Evolutionary conservation across 1,140 invertebrate genomes (phyloP).

Genomic region (Zaprionus lachaisei): DNA sequence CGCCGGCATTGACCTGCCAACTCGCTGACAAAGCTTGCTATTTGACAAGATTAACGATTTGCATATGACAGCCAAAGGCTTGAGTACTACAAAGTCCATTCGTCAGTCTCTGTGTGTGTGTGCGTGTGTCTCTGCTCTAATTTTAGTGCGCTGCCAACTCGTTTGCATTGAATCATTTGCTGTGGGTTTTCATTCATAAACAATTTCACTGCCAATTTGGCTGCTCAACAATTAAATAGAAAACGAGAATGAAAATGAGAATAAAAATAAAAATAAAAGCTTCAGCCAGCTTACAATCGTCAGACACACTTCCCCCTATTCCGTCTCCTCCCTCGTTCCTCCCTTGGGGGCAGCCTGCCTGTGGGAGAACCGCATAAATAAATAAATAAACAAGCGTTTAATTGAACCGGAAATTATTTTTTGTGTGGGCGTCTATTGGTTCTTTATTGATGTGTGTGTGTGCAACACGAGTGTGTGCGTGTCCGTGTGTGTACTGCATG

Average conservation of each 20-base stretch:
- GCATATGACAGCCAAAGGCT: constrained; percentile 7
- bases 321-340: not conserved
- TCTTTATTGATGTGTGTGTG: constrained; percentile 35
- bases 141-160: constrained; percentile 28
- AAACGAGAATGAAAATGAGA: constrained; percentile 35
- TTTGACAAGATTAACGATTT: constrained; percentile 49
- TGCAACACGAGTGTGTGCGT: constrained; percentile 6
- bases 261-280: constrained; percentile 22
- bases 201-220: constrained; percentile 62
- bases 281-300: constrained; percentile 3
- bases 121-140: constrained; percentile 8
- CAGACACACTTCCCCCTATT: constrained; percentile 19
- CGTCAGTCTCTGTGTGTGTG: not conserved
- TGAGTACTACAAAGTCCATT: not conserved
- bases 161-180: constrained; percentile 6
- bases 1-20: constrained; percentile 36
- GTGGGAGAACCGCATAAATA: constrained; percentile 58
- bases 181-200: constrained; percentile 65
- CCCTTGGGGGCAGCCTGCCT: not conserved
- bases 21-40: constrained; percentile 23
- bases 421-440: constrained; percentile 68
- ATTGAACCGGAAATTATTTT: constrained; percentile 80
- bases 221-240: constrained; percentile 60
- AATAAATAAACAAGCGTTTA: constrained; percentile 82
- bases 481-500: constrained; percentile 16